A percentile compares a stretch with the other conserved stretches of the same genome.
These are phyloP conservation scores for Eumeta japonica DNA, from an alignment of 1,140 invertebrate species.

Conservation along the genomic window DNA sequence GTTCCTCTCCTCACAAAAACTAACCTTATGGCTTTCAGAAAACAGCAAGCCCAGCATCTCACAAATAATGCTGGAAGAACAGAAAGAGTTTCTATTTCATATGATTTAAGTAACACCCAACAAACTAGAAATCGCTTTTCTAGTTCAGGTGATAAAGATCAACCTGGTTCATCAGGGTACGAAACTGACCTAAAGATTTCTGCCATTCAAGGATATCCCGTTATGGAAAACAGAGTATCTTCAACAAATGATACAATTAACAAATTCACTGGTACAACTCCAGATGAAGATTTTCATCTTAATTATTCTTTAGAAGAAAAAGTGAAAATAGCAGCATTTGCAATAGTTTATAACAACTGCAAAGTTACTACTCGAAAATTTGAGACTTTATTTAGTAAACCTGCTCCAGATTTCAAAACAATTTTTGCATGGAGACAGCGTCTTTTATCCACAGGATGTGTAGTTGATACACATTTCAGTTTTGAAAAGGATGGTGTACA, in stretches of 20 bases:
- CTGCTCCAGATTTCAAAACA: slow-evolving; percentile 52
- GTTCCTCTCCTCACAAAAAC: slow-evolving; percentile 24
- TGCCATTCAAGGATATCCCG: slow-evolving; percentile 32
- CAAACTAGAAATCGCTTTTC: slow-evolving; percentile 28
- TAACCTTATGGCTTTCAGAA: slow-evolving; percentile 19
- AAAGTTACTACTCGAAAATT: slow-evolving; percentile 44
- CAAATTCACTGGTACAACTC: slow-evolving; percentile 35
- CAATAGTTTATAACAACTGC: slow-evolving; percentile 49
- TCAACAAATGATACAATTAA: slow-evolving; percentile 50
- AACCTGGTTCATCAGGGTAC: slow-evolving; percentile 36
- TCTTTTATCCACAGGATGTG: slow-evolving; percentile 45
- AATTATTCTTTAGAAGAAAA: slow-evolving; percentile 48
- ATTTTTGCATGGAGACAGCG: slow-evolving; percentile 50
- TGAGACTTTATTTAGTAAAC: slow-evolving; percentile 47
- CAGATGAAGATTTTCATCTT: slow-evolving; percentile 40
- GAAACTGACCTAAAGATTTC: slow-evolving; percentile 36
- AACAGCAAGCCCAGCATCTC: slow-evolving; percentile 27
- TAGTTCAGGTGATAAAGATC: slow-evolving; percentile 36
- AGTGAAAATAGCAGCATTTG: slow-evolving; percentile 44
- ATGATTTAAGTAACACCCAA: slow-evolving; percentile 22
- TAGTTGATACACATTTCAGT: slow-evolving; percentile 39
- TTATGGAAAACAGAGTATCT: slow-evolving; percentile 51
- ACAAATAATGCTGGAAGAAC: slow-evolving; percentile 22
- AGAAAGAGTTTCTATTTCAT: slow-evolving; percentile 17
- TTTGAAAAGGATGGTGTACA: not conserved